Evolutionary conservation across 2,797 vertebrate species (phyloP).

Genomic region (Tragelaphus eurycerus): DNA sequence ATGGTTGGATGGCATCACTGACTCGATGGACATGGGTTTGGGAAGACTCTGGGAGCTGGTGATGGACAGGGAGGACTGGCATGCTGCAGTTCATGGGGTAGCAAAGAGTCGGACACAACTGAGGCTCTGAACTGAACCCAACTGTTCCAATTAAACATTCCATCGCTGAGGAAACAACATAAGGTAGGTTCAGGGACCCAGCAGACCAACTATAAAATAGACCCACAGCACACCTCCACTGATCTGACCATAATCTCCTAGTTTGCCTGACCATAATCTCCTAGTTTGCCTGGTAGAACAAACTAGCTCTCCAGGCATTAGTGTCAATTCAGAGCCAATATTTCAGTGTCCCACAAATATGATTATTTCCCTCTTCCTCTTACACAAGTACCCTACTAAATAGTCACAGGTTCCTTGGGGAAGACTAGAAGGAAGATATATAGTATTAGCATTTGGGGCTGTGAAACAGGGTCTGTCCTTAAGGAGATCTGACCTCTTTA

Average conservation of each 20-base stretch:
- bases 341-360: not conserved
- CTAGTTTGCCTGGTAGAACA: not conserved
- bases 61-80: no score
- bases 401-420: not conserved
- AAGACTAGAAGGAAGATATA: not conserved
- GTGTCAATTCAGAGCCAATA: not conserved
- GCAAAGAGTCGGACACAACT: no score
- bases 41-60: no score
- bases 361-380: not conserved
- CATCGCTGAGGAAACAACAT: not conserved
- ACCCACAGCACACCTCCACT: not conserved
- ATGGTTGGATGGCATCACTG: no score
- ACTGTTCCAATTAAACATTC: not conserved
- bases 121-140: no score
- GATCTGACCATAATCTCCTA: not conserved
- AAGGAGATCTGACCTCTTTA: not conserved
- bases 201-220: not conserved
- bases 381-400: not conserved
- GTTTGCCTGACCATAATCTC: not conserved
- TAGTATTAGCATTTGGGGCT: not conserved
- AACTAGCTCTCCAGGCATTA: not conserved
- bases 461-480: not conserved
- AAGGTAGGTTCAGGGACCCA: not conserved
- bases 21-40: no score
- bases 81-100: no score